Conservation (phyloP, 35 echinoderm and acorn worm species). For the Eucidaris tribuloides region DNA sequence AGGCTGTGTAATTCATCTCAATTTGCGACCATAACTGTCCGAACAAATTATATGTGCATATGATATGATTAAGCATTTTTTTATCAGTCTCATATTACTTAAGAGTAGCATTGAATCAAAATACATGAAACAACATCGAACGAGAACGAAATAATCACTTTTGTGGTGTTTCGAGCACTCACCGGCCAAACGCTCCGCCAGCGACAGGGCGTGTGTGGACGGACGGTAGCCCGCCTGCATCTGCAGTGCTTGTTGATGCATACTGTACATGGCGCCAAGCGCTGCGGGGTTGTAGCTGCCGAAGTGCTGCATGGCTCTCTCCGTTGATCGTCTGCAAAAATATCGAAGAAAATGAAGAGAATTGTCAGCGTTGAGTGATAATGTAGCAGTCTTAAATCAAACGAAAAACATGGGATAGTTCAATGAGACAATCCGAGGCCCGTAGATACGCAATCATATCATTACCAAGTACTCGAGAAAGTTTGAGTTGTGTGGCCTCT, state of each 20-base stretch:
- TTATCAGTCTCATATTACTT: too few relatives aligned
- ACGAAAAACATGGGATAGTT: background rate
- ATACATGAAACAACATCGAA: too few relatives aligned
- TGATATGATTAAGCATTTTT: too few relatives aligned
- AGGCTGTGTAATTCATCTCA: too few relatives aligned
- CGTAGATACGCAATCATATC: too few relatives aligned
- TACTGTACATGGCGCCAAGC: conserved; percentile 87
- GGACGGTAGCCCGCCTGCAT: conserved; percentile 89
- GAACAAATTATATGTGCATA: too few relatives aligned
- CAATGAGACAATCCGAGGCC: background rate
- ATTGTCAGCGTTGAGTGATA: background rate
- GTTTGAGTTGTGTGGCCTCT: too few relatives aligned
- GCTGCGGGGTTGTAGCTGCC: conserved; percentile 88
- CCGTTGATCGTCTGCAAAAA: background rate
- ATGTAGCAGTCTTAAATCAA: background rate
- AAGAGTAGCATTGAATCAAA: too few relatives aligned
- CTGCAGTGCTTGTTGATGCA: conserved; percentile 82
- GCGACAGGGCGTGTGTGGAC: conserved; percentile 91
- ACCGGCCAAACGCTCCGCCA: conserved; percentile 97
- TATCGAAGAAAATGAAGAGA: background rate
- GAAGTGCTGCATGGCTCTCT: conserved; percentile 72
- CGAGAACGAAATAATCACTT: too few relatives aligned
- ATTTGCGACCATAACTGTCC: too few relatives aligned
- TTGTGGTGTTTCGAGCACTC: conserved; percentile 25
- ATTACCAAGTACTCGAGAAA: too few relatives aligned